These are phyloP conservation scores for Drosophila anceps DNA, from an alignment of 2,888 invertebrate species.

Conservation along the genomic window DNA sequence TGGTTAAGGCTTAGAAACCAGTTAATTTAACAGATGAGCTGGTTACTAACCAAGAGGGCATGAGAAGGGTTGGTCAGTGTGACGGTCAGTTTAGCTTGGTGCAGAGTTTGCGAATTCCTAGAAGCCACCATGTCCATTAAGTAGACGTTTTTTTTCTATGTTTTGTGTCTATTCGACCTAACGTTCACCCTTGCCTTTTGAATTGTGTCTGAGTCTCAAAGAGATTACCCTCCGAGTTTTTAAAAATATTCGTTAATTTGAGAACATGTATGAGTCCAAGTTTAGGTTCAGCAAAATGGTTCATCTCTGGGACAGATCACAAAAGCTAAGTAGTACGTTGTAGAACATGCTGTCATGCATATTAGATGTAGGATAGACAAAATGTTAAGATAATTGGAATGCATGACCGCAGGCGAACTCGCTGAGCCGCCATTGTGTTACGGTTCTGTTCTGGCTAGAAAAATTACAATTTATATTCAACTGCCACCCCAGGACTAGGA, in stretches of 20 bases:
- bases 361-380: constrained; percentile 40
- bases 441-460: constrained; percentile 22
- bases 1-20: constrained; percentile 62
- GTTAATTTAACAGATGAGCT: constrained; percentile 44
- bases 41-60: not conserved
- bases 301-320: constrained; percentile 53
- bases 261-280: constrained; percentile 60
- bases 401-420: constrained; percentile 76
- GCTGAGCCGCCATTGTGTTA: constrained; percentile 68
- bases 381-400: constrained; percentile 73
- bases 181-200: constrained; percentile 21
- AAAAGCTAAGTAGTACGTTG: constrained; percentile 36
- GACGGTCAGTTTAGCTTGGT: constrained; percentile 31
- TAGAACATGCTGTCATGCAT: constrained; percentile 14
- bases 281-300: constrained; percentile 70
- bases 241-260: constrained; percentile 80
- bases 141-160: not conserved
- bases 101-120: constrained; percentile 39
- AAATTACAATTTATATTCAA: constrained; percentile 42
- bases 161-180: not conserved
- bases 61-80: constrained; percentile 48
- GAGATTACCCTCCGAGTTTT: constrained; percentile 32
- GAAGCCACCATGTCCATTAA: constrained; percentile 12
- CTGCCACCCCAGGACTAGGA: constrained; percentile 53
- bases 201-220: not conserved